Evolutionary conservation across 2,113 vertebrate genomes (phyloP), one percentile per base, ranked within the genome.

Genomic region (Pseudorhombus dupliciocellatus): DNA sequence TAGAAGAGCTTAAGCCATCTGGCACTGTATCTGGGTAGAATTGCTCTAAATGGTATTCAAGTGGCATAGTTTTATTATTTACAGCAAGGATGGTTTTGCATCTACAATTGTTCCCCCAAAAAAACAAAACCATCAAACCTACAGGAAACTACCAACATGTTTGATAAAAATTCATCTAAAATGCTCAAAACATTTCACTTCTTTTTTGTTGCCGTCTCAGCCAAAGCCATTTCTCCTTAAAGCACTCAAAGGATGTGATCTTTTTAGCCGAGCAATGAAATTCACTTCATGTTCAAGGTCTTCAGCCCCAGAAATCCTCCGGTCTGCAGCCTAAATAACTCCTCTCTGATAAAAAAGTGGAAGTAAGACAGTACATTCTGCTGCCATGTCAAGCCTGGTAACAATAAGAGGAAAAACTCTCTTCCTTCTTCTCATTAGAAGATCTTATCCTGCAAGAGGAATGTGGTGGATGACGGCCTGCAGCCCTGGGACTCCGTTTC

Each of bases 401-500:
- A 59, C 68, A 83, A 78, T 53, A 55, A 76, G 24, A 34, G n/a
- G n/a, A 18, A 70, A 66, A 24, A 60, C 37, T 55, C 50, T 63
- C 28, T 26, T 73, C 37, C 58, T 66, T 61, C 68, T 53, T 88
- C 86, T 93, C 91, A 93, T 95, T 93, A 93, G 80, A 87, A 80
- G 61, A 78, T 52, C 51, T 80, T 89, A 83, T 92, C 74, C 88
- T 89, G 87, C 88, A 94, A 94, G 90, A 93, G 14, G 82, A 89
- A 89, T 90, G 86, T 84, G 90, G 89, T 83, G 84, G 89, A 86
- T 82, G 92, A 84, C 71, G 75, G 30, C 90, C 80, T 69, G 88
- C 92, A 92, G 73, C 89, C 71, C 89, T 87, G 90, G 89, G 87
- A 91, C 89, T 71, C 57, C 74, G 81, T 89, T 92, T 91, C 88